Conservation (phyloP, 2,888 invertebrate species). For the Branchipolynoe longqiensis region DNA sequence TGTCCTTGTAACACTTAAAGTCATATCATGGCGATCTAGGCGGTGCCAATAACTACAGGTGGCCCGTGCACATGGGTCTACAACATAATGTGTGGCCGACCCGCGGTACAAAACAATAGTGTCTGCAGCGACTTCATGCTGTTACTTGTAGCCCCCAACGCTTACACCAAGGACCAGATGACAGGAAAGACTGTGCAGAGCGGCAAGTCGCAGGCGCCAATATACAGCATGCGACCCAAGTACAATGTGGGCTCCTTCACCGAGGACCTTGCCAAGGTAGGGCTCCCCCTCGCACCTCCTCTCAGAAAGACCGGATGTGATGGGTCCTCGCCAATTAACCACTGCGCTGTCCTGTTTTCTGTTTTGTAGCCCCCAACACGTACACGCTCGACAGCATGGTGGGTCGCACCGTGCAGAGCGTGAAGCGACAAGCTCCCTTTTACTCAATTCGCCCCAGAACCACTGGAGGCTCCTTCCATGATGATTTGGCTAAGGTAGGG, state of each 20-base stretch:
- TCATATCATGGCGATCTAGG: too few relatives aligned
- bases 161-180: constrained; percentile 78
- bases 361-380: constrained; percentile 63
- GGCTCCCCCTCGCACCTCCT: neutral
- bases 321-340: neutral
- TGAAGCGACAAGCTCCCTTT: constrained; percentile 85
- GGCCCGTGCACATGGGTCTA: too few relatives aligned
- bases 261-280: constrained; percentile 59
- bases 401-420: constrained; percentile 68
- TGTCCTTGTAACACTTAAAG: too few relatives aligned
- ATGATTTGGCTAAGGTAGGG: constrained; percentile 68
- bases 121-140: constrained; percentile 20
- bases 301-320: too few relatives aligned
- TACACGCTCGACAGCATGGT: constrained; percentile 66
- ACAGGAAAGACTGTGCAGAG: constrained; percentile 78
- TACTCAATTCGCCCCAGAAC: constrained; percentile 93
- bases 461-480: constrained; percentile 82
- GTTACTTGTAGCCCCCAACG: constrained; percentile 78
- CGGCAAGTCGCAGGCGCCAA: constrained; percentile 85
- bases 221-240: constrained; percentile 87
- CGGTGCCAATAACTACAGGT: too few relatives aligned
- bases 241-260: constrained; percentile 48
- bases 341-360: constrained; percentile 8
- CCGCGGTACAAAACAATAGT: neutral
- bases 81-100: neutral